These are phyloP conservation scores for Zygothrica quintamaculata DNA, from an alignment of 2,888 invertebrate genomes.

Conservation along the genomic window DNA sequence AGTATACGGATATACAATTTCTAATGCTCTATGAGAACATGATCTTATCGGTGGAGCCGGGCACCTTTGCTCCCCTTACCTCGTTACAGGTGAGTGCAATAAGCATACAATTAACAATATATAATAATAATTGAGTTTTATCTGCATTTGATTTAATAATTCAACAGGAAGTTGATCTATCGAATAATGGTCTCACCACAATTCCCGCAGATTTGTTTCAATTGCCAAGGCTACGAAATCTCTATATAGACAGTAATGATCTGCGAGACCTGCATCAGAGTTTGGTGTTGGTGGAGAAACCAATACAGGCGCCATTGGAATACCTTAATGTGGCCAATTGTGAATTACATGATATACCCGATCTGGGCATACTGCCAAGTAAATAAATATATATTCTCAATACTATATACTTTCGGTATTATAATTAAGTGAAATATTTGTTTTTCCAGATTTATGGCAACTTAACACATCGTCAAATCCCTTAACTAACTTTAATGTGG, in stretches of 20 bases:
- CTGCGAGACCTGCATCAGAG: slow-evolving; percentile 76
- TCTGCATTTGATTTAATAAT: slow-evolving; percentile 5
- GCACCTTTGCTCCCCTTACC: slow-evolving; percentile 82
- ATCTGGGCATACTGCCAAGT: slow-evolving; percentile 87
- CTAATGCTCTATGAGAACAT: slow-evolving; percentile 84
- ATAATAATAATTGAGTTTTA: slow-evolving; percentile 15
- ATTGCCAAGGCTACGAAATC: slow-evolving; percentile 87
- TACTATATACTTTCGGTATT: no score
- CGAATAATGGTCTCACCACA: slow-evolving; percentile 83
- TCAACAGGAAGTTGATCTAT: slow-evolving; percentile 84
- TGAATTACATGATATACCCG: slow-evolving; percentile 86
- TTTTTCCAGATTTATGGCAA: slow-evolving; percentile 85
- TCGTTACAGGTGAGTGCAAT: slow-evolving; percentile 79
- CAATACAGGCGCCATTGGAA: slow-evolving; percentile 86
- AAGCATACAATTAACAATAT: slow-evolving; percentile 13
- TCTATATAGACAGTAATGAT: slow-evolving; percentile 86
- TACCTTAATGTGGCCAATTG: slow-evolving; percentile 87
- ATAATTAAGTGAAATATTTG: no score
- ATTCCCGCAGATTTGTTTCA: slow-evolving; percentile 85
- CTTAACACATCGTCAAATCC: slow-evolving; percentile 88
- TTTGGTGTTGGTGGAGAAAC: slow-evolving; percentile 83
- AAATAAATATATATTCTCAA: no score
- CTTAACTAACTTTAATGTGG: slow-evolving; percentile 84
- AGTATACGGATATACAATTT: slow-evolving; percentile 81
- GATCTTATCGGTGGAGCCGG: slow-evolving; percentile 84